Evolutionary conservation across 2,113 vertebrate species (phyloP).

Genomic region (Heptranchias perlo): DNA sequence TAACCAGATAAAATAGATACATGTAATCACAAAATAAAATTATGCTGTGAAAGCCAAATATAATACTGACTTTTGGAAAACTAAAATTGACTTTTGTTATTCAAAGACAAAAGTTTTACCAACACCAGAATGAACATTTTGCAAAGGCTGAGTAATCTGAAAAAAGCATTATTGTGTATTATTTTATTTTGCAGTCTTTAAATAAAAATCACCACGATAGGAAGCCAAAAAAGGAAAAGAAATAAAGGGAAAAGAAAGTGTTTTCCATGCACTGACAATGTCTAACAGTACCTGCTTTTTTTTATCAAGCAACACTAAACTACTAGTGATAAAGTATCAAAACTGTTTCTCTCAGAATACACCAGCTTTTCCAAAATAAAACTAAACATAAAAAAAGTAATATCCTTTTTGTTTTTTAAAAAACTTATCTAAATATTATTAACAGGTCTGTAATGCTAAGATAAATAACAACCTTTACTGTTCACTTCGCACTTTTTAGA

Average conservation of each 20-base stretch:
- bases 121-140: not conserved
- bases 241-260: not conserved
- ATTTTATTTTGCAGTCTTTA: not conserved
- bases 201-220: not conserved
- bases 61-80: not conserved
- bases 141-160: not conserved
- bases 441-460: not conserved
- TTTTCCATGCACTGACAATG: no score
- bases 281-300: not conserved
- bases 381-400: not conserved
- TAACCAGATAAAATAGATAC: not conserved
- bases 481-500: not conserved
- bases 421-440: not conserved
- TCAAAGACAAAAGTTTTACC: not conserved
- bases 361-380: not conserved
- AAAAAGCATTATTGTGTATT: not conserved
- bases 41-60: not conserved
- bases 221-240: not conserved
- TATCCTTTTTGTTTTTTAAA: not conserved
- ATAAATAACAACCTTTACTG: not conserved
- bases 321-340: not conserved
- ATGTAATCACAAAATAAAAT: not conserved
- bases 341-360: no score
- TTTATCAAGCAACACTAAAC: not conserved
- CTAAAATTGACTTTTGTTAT: not conserved